phyloP scores from a whole-genome alignment of 2,113 vertebrate species.

The Heptranchias perlo region DNA sequence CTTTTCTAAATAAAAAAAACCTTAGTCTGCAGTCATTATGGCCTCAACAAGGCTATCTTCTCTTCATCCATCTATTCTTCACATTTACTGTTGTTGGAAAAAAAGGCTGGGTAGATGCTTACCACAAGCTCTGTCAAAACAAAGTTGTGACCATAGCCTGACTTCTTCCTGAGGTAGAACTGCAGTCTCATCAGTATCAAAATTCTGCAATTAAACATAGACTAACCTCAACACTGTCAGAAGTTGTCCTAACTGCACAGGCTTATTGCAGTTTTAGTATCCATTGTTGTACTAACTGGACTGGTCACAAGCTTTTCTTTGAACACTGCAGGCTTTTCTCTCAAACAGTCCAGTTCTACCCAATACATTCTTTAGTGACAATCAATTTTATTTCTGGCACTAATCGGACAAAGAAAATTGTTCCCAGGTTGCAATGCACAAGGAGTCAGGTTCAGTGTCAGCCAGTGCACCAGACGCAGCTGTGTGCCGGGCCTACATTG shows the following conservation, averaged over 20 bases:
- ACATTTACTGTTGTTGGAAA: no score
- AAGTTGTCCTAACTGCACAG: background rate
- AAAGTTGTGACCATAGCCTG: background rate
- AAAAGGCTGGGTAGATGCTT: background rate
- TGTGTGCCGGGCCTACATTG: background rate
- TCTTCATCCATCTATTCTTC: background rate
- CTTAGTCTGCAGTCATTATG: background rate
- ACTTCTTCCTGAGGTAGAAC: background rate
- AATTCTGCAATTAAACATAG: background rate
- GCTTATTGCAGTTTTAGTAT: background rate
- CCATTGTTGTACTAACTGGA: background rate
- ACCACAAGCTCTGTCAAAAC: background rate
- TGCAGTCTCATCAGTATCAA: background rate
- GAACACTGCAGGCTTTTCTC: background rate
- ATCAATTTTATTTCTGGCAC: constrained; percentile 29
- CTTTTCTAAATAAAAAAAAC: background rate
- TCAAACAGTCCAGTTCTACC: constrained; percentile 16
- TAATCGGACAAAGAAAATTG: constrained; percentile 22
- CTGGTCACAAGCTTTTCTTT: background rate
- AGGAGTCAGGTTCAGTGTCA: constrained; percentile 1
- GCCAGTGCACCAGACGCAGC: constrained; percentile 31
- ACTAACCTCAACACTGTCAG: background rate
- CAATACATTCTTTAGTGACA: constrained; percentile 34
- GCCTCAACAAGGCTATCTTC: background rate
- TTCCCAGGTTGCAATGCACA: constrained; percentile 2